Evolutionary conservation across 2,888 invertebrate species (phyloP).

Genomic region (Alcis repandata): DNA sequence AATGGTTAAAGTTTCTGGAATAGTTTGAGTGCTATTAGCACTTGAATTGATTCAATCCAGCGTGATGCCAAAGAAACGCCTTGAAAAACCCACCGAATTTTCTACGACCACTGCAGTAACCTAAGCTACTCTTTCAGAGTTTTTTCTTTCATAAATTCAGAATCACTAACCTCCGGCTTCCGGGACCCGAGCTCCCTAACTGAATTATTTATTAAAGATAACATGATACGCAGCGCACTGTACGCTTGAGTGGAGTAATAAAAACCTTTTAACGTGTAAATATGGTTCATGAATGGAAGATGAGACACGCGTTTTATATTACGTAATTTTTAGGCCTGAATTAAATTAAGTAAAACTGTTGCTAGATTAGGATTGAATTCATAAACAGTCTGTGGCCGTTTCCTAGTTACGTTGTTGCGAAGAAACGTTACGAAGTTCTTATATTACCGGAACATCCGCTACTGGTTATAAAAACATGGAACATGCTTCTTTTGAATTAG

Average conservation of each 20-base stretch:
- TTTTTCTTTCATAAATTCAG: constrained; percentile 28
- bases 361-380: not conserved
- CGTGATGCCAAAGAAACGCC: no score
- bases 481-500: no score
- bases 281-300: constrained; percentile 50
- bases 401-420: no score
- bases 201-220: constrained; percentile 37
- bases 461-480: no score
- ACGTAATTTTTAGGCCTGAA: constrained; percentile 15
- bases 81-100: no score
- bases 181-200: constrained; percentile 22
- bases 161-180: constrained; percentile 22
- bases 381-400: not conserved
- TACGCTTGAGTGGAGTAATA: constrained; percentile 36
- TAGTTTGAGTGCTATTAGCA: no score
- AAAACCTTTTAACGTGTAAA: constrained; percentile 45
- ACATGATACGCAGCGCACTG: constrained; percentile 28
- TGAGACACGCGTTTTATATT: constrained; percentile 40
- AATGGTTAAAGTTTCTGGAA: no score
- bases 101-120: not conserved
- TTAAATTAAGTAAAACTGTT: constrained; percentile 10
- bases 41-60: no score
- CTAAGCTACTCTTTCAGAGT: not conserved
- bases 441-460: no score
- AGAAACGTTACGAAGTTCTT: no score